phyloP scores from a whole-genome alignment of 2,888 invertebrate species.

The Elaeidobius kamerunicus region DNA sequence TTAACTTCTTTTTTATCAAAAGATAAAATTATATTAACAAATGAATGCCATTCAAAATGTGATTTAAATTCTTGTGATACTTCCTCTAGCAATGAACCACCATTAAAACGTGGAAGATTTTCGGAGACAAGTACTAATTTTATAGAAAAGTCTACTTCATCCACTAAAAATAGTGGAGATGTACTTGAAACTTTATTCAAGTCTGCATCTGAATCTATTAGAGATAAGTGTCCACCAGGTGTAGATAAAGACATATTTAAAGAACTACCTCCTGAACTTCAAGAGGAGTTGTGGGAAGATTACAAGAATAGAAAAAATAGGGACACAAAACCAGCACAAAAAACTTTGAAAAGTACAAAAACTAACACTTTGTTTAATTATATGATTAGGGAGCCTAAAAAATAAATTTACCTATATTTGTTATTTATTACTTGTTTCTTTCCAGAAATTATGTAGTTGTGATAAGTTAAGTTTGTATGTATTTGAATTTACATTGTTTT shows the following conservation, averaged over 20 bases:
- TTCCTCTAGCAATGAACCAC: background rate
- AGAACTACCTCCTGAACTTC: conserved; percentile 68
- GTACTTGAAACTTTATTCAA: conserved; percentile 43
- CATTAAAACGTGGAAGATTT: background rate
- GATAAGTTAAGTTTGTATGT: no score
- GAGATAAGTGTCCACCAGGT: conserved; percentile 58
- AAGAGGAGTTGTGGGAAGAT: conserved; percentile 68
- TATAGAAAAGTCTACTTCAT: background rate
- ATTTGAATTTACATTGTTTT: no score
- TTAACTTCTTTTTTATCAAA: conserved; percentile 74
- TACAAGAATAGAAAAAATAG: conserved; percentile 51
- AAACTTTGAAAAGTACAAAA: conserved; percentile 56
- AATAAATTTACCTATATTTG: no score
- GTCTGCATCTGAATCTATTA: conserved; percentile 41
- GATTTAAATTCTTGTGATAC: background rate
- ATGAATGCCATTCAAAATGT: background rate
- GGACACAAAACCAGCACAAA: conserved; percentile 36
- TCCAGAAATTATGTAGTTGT: no score
- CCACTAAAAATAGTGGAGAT: background rate
- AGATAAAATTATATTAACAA: conserved; percentile 65
- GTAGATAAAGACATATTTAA: conserved; percentile 68
- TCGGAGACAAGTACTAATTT: background rate
- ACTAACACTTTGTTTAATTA: conserved; percentile 66
- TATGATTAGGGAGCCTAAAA: conserved; percentile 50
- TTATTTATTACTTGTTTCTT: no score